Base-by-base conservation (phyloP, 2,888 invertebrate genomes). In the Galeopsomyia nigrocyanea region DNA sequence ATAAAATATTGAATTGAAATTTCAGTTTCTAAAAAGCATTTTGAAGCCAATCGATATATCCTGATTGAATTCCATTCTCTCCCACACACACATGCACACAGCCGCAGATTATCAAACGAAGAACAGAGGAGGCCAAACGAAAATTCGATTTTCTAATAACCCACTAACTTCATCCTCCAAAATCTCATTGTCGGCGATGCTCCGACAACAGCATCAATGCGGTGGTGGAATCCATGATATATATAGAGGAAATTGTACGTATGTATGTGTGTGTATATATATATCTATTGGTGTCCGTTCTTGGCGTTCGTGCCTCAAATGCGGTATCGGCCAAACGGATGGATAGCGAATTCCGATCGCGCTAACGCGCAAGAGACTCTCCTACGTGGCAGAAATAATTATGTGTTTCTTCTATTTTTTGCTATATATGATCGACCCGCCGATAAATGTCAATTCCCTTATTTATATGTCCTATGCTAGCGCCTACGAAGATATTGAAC, bases 311-410 rank as follows among this genome's bases (percentile, higher is more conserved):
- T 68, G 62, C 68, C 56, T 60, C 60, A 60, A 68, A 60, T 68
- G 17, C 60, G 22, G 22, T 61, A 68, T 68, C 19, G 46, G 58
- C 51, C 21, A 39, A 47, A 53, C 55, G 31, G 19, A 56, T 31
- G 21, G 39, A 19, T 19, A 53, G 22, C n/a, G 46, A 58, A 70
- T 64, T 51, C 63, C 64, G 57, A 68, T 62, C 31, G 58, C 47
- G 3, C 56, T 39, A 39, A 39, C 51, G 57, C n/a, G 31, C 22
- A 26, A 16, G 39, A 39, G 39, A 7, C 39, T 39, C 31, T 31
- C 39, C 39, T 63, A 63, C 63, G 67, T 67, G 67, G 58, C 21
- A 39, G 22, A 58, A 63, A 64, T 70, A 70, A 70, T 70, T 70
- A 70, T 70, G 58, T 70, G 64, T 39, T 1, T 39, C 39, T 39